Base-by-base conservation (phyloP, 2,113 vertebrate genomes). In the Mustelus asterias region DNA sequence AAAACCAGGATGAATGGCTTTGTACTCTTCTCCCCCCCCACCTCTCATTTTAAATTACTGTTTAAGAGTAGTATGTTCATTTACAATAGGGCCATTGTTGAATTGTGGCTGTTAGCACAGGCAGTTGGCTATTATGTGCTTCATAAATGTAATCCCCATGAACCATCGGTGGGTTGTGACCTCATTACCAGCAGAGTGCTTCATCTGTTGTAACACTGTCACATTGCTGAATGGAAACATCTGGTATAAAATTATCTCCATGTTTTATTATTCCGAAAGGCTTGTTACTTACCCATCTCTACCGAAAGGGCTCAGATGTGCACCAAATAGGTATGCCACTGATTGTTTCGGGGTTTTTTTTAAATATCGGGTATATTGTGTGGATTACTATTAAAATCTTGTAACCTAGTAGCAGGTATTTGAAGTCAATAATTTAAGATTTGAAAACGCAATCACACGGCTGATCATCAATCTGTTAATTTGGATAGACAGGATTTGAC, bases 161-260 rank as follows among this genome's bases (percentile, higher is more conserved):
- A 93, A 93, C 63, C 89, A 93, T 93, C n/a, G 16, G 37, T 93
- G 89, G 89, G 89, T 93, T 93, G n/a, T 93, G 89, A 93, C 89
- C 89, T 93, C 89, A 93, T 93, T 93, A 93, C 33, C 89, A 93
- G 33, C 89, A 93, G 89, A 93, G 60, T 63, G 60, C 60, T 65
- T 93, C 89, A 93, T 93, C 89, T 93, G 89, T 65, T 93, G 89
- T 93, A 37, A 65, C 89, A 93, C 60, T 93, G 89, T 65, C 89
- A 93, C 60, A 22, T 93, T 67, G 16, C 60, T 93, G 89, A 93
- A 93, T 93, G 89, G 89, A 65, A 93, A 93, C 89, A 93, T 93
- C 89, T 93, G 89, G 89, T 63, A 93, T 93, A 93, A 93, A 93
- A 93, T 93, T 67, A 93, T 93, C 89, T 93, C 88, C 88, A 60